Conservation (phyloP, 53 echinoderm and acorn worm species). For the Antedon mediterranea region DNA sequence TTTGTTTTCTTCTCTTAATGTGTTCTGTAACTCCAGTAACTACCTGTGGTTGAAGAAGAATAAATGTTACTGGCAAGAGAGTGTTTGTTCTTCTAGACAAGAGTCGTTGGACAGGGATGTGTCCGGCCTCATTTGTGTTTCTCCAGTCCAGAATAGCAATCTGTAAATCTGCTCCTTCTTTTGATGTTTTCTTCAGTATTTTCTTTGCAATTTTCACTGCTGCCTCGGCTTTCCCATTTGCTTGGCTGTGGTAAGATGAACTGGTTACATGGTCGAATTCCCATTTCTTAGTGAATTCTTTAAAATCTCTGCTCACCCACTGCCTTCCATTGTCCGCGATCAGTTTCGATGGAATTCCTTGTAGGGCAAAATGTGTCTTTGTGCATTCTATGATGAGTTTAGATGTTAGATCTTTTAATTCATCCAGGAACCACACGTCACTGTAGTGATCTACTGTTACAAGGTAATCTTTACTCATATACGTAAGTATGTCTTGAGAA, state of each 20-base stretch:
- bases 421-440: slow-evolving; percentile 29
- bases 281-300: slow-evolving; percentile 24
- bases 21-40: slow-evolving; percentile 19
- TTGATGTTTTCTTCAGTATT: slow-evolving; percentile 15
- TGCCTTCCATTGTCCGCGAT: slow-evolving; percentile 33
- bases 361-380: slow-evolving; percentile 22
- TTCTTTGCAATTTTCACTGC: slow-evolving; percentile 28
- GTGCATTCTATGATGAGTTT: slow-evolving; percentile 20
- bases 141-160: slow-evolving; percentile 35
- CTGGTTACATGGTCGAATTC: slow-evolving; percentile 34
- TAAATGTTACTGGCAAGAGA: slow-evolving; percentile 28
- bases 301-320: slow-evolving; percentile 23
- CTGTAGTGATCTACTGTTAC: slow-evolving; percentile 27
- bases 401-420: slow-evolving; percentile 22
- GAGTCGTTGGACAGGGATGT: slow-evolving; percentile 27
- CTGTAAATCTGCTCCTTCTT: slow-evolving; percentile 17
- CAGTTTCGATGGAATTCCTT: background rate
- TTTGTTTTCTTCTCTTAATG: slow-evolving; percentile 21
- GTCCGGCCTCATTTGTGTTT: slow-evolving; percentile 21
- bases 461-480: slow-evolving; percentile 7
- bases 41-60: slow-evolving; percentile 27
- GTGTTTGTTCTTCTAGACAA: slow-evolving; percentile 26
- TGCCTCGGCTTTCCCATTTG: slow-evolving; percentile 27
- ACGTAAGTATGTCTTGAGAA: slow-evolving; percentile 11
- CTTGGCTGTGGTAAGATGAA: slow-evolving; percentile 28